These are phyloP conservation scores for Ochropleura plecta DNA, from an alignment of 2,888 invertebrate species.

Conservation along the genomic window DNA sequence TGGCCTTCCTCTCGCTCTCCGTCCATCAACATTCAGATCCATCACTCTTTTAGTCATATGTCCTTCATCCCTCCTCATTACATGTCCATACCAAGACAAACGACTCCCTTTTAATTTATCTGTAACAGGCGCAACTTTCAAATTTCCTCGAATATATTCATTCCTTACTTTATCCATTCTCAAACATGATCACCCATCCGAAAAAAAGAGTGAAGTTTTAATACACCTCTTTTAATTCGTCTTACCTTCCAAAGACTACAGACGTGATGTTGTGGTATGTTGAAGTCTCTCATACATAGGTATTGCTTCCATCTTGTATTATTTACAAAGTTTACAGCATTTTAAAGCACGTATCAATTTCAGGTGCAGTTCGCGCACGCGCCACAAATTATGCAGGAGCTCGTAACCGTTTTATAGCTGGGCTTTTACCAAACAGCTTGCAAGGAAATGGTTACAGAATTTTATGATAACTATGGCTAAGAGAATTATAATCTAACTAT, in stretches of 20 bases:
- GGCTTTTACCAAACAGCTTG: slow-evolving; percentile 27
- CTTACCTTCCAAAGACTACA: no score
- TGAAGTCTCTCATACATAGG: background rate
- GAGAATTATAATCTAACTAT: background rate
- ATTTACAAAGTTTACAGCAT: slow-evolving; percentile 15
- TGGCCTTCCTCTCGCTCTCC: no score
- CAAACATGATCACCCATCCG: no score
- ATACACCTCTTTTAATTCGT: background rate
- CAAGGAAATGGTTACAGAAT: background rate
- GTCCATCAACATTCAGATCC: no score
- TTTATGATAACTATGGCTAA: slow-evolving; percentile 9
- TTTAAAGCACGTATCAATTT: slow-evolving; percentile 28
- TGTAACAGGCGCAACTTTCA: no score
- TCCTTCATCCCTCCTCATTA: no score
- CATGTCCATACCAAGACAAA: no score
- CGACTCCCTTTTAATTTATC: no score
- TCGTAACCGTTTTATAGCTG: slow-evolving; percentile 39
- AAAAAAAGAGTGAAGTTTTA: no score
- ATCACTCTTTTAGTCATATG: no score
- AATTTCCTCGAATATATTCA: no score
- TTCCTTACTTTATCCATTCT: no score
- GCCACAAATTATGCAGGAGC: slow-evolving; percentile 24
- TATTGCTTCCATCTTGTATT: slow-evolving; percentile 1
- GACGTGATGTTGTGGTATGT: background rate
- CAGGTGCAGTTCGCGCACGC: slow-evolving; percentile 28